Percentiles rank a stretch among this genome's conserved stretches.
phyloP scores from a whole-genome alignment of 2,888 invertebrate genomes.

The Muscina levida region DNA sequence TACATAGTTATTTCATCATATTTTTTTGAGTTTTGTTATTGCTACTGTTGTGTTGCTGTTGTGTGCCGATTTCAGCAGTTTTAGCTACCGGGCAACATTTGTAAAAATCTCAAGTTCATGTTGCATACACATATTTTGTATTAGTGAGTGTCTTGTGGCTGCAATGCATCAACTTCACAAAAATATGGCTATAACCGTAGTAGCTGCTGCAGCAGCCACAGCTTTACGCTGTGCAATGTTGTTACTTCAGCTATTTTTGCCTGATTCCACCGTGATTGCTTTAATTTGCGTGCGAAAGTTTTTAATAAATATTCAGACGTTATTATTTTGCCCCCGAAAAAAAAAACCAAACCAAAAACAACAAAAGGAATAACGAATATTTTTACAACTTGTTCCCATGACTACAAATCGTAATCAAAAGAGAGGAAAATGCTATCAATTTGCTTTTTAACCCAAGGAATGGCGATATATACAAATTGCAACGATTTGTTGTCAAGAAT shows the following conservation, averaged over 20 bases:
- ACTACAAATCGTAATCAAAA: not conserved
- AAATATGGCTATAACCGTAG: not conserved
- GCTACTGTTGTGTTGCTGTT: too few species aligned
- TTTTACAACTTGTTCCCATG: conserved; percentile 22
- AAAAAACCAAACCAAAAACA: too few species aligned
- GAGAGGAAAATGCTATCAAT: not conserved
- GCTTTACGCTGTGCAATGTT: not conserved
- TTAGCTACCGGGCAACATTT: conserved; percentile 47
- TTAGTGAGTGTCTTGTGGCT: conserved; percentile 43
- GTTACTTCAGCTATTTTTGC: conserved; percentile 63
- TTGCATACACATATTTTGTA: conserved; percentile 32
- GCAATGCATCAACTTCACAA: conserved; percentile 26
- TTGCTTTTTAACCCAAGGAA: not conserved
- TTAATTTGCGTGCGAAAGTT: conserved; percentile 79
- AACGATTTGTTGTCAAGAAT: too few species aligned
- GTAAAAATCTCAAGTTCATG: conserved; percentile 60
- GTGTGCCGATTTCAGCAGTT: conserved; percentile 19
- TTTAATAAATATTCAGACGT: conserved; percentile 57
- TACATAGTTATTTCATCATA: conserved; percentile 12
- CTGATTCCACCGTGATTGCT: conserved; percentile 75
- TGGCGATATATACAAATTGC: not conserved
- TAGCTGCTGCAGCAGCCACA: not conserved
- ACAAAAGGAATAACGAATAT: not conserved
- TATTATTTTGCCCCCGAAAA: conserved; percentile 1
- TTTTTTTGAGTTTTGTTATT: conserved; percentile 1